Conservation (phyloP, 2,888 invertebrate species). For the Antheraea assamensis region DNA sequence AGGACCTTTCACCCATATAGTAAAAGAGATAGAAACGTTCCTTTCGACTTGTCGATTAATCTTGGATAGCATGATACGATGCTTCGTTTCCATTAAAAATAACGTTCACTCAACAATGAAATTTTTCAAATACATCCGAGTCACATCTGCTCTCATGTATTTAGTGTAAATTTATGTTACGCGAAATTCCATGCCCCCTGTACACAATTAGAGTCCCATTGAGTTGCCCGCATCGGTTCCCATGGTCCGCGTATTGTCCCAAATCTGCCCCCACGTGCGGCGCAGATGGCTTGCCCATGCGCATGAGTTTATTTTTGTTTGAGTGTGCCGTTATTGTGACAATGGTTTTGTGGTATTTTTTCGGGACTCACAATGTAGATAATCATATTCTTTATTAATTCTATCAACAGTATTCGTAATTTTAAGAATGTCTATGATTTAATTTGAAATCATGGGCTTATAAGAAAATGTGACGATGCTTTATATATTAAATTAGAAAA, state of each 20-base stretch:
- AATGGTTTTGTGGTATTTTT: conserved; percentile 19
- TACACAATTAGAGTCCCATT: conserved; percentile 13
- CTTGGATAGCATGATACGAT: not conserved
- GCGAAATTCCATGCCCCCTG: conserved; percentile 12
- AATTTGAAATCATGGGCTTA: too few species aligned
- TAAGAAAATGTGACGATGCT: too few species aligned
- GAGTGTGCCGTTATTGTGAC: conserved; percentile 28
- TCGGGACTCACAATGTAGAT: not conserved
- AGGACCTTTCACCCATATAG: too few species aligned
- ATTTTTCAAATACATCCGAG: not conserved
- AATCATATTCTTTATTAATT: not conserved
- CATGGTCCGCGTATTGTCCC: conserved; percentile 48
- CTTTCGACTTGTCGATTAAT: too few species aligned
- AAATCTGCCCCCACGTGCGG: conserved; percentile 62
- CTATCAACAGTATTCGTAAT: not conserved
- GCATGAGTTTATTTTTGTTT: conserved; percentile 52
- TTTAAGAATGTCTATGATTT: too few species aligned
- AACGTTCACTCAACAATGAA: not conserved
- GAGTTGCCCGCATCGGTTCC: conserved; percentile 26
- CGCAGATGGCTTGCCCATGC: conserved; percentile 54
- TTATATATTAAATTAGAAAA: too few species aligned
- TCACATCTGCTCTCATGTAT: conserved; percentile 6
- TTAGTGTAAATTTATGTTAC: conserved; percentile 6
- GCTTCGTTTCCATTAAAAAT: not conserved
- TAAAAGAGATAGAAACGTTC: too few species aligned